Conservation (phyloP, 2,888 invertebrate species). For the Julus scanicus region DNA sequence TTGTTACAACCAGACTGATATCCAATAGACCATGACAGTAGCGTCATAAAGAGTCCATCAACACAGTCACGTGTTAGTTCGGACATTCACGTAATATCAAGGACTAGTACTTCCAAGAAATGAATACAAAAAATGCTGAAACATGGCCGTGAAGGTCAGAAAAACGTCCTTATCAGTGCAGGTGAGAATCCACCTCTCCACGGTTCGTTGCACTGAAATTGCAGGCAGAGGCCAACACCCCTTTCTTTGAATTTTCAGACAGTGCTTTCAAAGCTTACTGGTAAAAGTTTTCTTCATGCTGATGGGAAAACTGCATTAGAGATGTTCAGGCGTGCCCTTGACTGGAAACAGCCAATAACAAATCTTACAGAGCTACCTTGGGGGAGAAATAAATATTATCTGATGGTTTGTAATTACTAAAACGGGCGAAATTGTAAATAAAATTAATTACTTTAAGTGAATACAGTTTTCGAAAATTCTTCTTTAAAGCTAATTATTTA, state of each 20-base stretch:
- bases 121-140: not conserved
- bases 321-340: not conserved
- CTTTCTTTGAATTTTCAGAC: not conserved
- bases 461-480: no score
- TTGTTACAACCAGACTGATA: no score
- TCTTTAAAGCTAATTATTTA: no score
- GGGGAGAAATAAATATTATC: not conserved
- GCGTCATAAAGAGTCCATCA: no score
- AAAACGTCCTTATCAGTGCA: constrained; percentile 32
- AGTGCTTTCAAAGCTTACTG: not conserved
- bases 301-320: not conserved
- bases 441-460: no score
- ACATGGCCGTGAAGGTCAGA: not conserved
- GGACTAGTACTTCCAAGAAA: not conserved
- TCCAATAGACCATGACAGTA: no score
- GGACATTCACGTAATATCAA: not conserved
- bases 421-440: no score
- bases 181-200: constrained; percentile 25
- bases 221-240: not conserved
- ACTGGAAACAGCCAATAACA: not conserved
- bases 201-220: constrained; percentile 37
- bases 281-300: not conserved
- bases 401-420: no score
- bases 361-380: no score
- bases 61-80: not conserved